Conservation (phyloP, 1,140 invertebrate species). For the Euura lappo region DNA sequence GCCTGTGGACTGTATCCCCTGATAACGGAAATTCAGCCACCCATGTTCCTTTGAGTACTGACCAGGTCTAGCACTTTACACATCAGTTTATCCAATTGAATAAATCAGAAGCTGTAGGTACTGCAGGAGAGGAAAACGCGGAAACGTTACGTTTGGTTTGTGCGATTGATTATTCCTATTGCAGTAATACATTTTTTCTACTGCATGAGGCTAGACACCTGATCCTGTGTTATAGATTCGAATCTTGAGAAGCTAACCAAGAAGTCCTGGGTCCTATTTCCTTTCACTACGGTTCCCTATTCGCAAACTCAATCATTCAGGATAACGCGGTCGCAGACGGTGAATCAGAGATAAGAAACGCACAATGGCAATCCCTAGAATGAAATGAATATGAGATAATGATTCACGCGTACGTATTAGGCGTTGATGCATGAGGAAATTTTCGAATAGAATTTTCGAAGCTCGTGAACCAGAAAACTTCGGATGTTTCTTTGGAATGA, state of each 20-base stretch:
- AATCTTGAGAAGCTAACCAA: background rate
- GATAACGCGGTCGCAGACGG: background rate
- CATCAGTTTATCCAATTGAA: no score
- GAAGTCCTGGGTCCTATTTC: background rate
- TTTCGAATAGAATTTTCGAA: background rate
- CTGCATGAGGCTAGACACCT: background rate
- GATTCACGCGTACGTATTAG: no score
- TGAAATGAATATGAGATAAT: no score
- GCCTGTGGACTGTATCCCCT: background rate
- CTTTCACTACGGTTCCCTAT: background rate
- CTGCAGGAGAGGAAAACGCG: background rate
- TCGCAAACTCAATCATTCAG: background rate
- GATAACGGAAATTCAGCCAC: background rate
- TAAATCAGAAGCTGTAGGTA: no score
- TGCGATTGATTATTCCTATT: background rate
- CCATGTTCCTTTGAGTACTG: background rate
- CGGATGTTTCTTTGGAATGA: background rate
- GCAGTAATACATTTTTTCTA: background rate
- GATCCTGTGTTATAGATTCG: background rate
- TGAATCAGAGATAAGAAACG: conserved; percentile 1
- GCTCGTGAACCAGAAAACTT: background rate
- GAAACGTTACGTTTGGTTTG: background rate
- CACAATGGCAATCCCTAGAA: no score
- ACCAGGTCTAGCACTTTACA: no score
- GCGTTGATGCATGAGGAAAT: no score